Percentiles rank a stretch among this genome's conserved stretches.
These are phyloP conservation scores for Protobothrops mucrosquamatus DNA, from an alignment of 2,113 vertebrate species.

Conservation along the genomic window DNA sequence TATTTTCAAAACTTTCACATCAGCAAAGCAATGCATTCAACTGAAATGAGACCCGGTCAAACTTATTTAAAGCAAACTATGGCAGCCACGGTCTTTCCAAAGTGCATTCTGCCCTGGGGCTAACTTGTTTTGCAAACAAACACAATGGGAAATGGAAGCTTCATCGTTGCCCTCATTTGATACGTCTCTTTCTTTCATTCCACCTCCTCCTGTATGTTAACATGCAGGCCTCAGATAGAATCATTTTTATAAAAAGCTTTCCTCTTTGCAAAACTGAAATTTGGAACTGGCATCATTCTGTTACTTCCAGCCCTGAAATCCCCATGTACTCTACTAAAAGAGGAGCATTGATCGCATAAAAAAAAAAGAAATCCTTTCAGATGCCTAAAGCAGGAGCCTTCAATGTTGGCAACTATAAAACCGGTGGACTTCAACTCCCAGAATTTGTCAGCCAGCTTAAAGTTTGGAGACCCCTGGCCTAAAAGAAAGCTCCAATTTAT, in stretches of 20 bases:
- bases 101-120: not conserved
- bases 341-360: not conserved
- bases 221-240: not conserved
- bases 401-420: not conserved
- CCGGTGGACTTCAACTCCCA: not conserved
- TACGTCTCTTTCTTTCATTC: not conserved
- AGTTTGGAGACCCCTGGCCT: not conserved
- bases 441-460: not conserved
- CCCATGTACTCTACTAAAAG: not conserved
- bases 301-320: not conserved
- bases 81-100: constrained; percentile 10
- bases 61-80: constrained; percentile 56
- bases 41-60: constrained; percentile 69
- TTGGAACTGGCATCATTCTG: not conserved
- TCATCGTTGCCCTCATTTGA: constrained; percentile 6
- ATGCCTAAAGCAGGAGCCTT: not conserved
- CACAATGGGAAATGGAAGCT: not conserved
- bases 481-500: not conserved
- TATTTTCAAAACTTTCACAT: constrained; percentile 72
- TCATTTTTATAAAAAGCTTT: not conserved
- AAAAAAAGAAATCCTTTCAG: not conserved
- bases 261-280: constrained; percentile 10
- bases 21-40: constrained; percentile 67
- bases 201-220: not conserved
- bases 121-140: constrained; percentile 27